Evolutionary conservation across 2,113 vertebrate species (phyloP).

Genomic region (Menura novaehollandiae): DNA sequence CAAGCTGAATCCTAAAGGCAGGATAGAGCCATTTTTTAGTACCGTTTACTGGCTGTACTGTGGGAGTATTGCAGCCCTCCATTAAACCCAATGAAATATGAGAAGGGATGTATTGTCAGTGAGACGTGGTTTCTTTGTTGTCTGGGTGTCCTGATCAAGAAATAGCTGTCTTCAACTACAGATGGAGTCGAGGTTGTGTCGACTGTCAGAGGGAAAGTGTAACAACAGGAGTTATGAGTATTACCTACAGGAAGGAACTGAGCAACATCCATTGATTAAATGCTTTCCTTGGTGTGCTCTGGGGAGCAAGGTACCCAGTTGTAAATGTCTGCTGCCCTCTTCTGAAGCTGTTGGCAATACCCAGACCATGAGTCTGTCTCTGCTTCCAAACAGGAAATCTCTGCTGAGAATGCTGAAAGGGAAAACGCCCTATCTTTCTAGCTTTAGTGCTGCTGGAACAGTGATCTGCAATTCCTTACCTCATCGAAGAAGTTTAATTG

Average conservation of each 20-base stretch:
- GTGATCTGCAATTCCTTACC: background rate
- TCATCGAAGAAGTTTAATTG: background rate
- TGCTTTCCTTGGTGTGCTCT: background rate
- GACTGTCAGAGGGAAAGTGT: background rate
- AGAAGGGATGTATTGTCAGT: background rate
- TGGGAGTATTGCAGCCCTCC: background rate
- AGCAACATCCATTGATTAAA: background rate
- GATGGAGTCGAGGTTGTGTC: accelerated
- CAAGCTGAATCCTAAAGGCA: background rate
- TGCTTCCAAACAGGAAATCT: background rate
- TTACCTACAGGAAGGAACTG: background rate
- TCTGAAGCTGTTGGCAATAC: background rate
- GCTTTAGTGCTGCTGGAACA: background rate
- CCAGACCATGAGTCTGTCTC: accelerated
- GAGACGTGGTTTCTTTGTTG: background rate
- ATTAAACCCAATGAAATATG: background rate
- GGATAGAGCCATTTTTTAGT: background rate
- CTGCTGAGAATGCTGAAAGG: background rate
- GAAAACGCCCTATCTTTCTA: background rate
- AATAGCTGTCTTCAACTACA: background rate
- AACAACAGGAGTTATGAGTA: background rate
- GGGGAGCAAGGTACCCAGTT: background rate
- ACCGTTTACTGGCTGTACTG: background rate
- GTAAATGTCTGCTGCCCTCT: background rate
- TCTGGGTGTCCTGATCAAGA: background rate